Conservation (phyloP, 2,113 vertebrate genomes). For the Pitta sordida region DNA sequence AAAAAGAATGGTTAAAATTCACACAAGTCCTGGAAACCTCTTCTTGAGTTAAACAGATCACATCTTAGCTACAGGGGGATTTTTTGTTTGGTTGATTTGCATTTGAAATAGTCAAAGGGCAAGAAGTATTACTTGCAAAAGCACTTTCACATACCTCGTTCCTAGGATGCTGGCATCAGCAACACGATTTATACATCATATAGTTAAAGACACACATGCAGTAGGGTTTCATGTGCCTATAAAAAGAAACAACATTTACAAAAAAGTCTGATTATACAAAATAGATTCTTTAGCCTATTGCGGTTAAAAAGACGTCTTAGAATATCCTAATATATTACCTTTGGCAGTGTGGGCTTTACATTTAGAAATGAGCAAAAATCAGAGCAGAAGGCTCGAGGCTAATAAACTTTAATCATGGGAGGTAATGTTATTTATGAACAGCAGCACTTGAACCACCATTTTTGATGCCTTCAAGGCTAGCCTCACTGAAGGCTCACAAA, state of each 20-base stretch:
- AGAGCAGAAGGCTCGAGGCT: slow-evolving; percentile 38
- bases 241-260: neutral
- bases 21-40: slow-evolving; percentile 58
- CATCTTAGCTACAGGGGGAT: neutral
- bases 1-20: slow-evolving; percentile 68
- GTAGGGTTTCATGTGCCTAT: neutral
- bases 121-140: slow-evolving; percentile 32
- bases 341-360: slow-evolving; percentile 48
- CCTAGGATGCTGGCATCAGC: slow-evolving; percentile 49
- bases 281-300: slow-evolving; percentile 10
- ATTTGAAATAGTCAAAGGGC: slow-evolving; percentile 17
- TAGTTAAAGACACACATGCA: slow-evolving; percentile 18
- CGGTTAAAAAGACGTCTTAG: slow-evolving; percentile 34
- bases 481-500: slow-evolving; percentile 27
- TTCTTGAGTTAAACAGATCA: slow-evolving; percentile 30
- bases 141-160: slow-evolving; percentile 17
- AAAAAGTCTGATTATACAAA: neutral
- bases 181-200: slow-evolving; percentile 49
- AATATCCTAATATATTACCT: slow-evolving; percentile 44
- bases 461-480: slow-evolving; percentile 51
- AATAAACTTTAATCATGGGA: slow-evolving; percentile 39
- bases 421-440: slow-evolving; percentile 44
- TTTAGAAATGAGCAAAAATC: slow-evolving; percentile 27
- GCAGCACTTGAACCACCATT: slow-evolving; percentile 49
- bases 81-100: slow-evolving; percentile 28